Conservation (phyloP, 2,797 vertebrate genomes). For the Manis pentadactyla region DNA sequence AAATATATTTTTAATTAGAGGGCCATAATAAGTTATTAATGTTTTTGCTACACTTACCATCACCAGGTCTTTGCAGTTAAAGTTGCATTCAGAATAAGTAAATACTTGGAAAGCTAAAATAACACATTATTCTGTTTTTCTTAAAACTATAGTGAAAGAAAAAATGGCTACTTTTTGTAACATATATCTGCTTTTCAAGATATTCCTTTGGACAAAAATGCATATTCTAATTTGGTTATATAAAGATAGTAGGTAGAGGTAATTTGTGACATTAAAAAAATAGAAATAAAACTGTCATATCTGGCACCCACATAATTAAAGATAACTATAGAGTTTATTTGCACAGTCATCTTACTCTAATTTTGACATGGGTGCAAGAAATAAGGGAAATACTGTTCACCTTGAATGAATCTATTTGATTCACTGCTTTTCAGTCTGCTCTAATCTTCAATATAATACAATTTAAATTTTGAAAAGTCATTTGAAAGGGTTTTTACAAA, state of each 20-base stretch:
- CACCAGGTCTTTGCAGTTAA: not conserved
- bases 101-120: constrained; percentile 12
- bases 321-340: not conserved
- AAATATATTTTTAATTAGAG: not conserved
- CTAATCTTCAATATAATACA: not conserved
- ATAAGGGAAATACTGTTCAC: not conserved
- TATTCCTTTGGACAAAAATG: not conserved
- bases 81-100: not conserved
- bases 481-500: not conserved
- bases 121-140: not conserved
- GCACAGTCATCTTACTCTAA: not conserved
- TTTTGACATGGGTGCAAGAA: not conserved
- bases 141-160: not conserved
- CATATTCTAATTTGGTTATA: not conserved
- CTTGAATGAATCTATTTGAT: not conserved
- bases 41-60: not conserved
- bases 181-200: not conserved
- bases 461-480: not conserved
- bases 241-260: not conserved
- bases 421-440: not conserved
- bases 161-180: not conserved
- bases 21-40: not conserved
- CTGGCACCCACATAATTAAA: not conserved
- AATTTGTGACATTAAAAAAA: not conserved
- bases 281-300: not conserved